Base-by-base conservation (phyloP, 2,888 invertebrate genomes). In the Petrophora chlorosata region DNA sequence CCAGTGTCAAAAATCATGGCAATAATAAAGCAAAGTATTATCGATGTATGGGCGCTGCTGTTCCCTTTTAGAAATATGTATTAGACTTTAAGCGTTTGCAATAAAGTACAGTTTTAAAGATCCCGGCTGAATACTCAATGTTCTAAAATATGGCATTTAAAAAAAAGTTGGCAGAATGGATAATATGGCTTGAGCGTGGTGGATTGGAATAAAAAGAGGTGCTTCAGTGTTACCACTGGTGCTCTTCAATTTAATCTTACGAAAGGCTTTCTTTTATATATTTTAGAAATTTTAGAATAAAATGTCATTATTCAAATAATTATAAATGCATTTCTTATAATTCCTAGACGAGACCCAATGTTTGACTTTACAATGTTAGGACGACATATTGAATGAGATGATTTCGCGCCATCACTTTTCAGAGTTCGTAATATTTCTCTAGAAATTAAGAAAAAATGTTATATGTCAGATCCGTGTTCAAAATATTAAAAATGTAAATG, bases 181-280 rank as follows among this genome's bases (percentile, higher is more conserved):
- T 48, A 49, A 56, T 47, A 45, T 58, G 46, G 72, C 74, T 73
- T 72, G 56, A 57, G 63, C 65, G 39, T 45, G 29, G 48, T 33
- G 49, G 49, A 58, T 49, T 44, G 55, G 46, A 38, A 19, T 39
- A 51, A 58, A 59, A 54, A 68, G 75, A 70, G 79, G 80, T 84
- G 83, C 79, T 76, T 82, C 80, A 77, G 77, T 82, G 73, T 61
- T 42, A 48, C 49, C 68, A 73, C 82, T 80, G 79, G 83, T 82
- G 82, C 82, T 81, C 73, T 61, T 67, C 57, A 39, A 51, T 56
- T 59, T 56, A 59, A 61, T 59, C 55, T 59, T 63, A 62, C 34
- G 12, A 75, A 75, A 76, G 69, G 74, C 73, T 74, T 77, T 62
- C 70, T 60, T 74, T 79, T 76, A n/a, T 76, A 72, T 71, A 75